Conservation (phyloP, 1,140 invertebrate species). For the Euborellia annulipes region DNA sequence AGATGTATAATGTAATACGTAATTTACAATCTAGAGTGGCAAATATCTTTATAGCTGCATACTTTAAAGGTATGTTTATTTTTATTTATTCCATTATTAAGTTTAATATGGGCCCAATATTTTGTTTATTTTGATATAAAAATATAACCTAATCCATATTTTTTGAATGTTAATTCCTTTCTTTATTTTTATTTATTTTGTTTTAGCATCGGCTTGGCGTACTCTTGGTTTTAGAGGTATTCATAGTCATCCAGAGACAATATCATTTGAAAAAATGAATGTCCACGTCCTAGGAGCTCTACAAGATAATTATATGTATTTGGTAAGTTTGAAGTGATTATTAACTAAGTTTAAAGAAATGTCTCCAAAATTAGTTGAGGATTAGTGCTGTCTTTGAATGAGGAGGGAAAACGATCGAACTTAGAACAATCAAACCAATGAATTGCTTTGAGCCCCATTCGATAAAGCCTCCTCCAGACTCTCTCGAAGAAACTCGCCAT, state of each 20-base stretch:
- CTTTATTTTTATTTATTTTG: too few species aligned
- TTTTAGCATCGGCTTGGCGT: conserved; percentile 24
- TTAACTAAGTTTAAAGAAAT: too few species aligned
- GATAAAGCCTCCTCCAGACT: too few species aligned
- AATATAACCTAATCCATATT: conserved; percentile 12
- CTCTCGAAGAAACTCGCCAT: too few species aligned
- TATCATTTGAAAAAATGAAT: conserved; percentile 43
- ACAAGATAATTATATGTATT: conserved; percentile 95
- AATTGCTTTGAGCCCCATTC: too few species aligned
- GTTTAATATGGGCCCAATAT: conserved; percentile 10
- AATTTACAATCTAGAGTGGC: conserved; percentile 21
- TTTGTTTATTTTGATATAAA: conserved; percentile 12
- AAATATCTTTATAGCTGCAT: conserved; percentile 33
- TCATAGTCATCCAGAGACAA: conserved; percentile 35
- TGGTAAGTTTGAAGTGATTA: conserved; percentile 44
- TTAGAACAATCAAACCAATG: too few species aligned
- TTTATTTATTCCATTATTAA: conserved; percentile 6
- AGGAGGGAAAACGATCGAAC: too few species aligned
- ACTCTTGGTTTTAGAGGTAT: conserved; percentile 37
- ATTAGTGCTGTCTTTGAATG: too few species aligned
- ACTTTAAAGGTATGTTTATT: conserved; percentile 37
- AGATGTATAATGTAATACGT: conserved; percentile 12
- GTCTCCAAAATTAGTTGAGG: too few species aligned
- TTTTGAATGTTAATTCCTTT: conserved; percentile 3
- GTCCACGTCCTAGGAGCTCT: conserved; percentile 55